Evolutionary conservation across 1,140 invertebrate genomes (phyloP).

Genomic region (Philaenus spumarius): DNA sequence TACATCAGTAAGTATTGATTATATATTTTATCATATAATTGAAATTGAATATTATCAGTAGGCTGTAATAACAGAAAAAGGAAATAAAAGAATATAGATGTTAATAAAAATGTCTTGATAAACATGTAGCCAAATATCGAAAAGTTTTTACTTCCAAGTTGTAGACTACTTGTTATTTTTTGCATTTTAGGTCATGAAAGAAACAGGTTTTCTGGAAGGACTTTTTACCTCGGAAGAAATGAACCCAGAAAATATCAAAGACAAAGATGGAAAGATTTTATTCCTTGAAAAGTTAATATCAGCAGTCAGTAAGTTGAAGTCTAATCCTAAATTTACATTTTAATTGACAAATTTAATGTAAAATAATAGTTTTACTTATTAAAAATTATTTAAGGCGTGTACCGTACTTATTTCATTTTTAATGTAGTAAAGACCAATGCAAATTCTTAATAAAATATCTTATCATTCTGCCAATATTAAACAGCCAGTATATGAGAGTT

Average conservation of each 20-base stretch:
- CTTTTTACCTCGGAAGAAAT: conserved; percentile 76
- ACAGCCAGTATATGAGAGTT: too few relatives aligned
- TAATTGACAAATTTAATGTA: too few relatives aligned
- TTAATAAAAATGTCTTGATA: not conserved
- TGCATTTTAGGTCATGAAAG: conserved; percentile 63
- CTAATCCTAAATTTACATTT: too few relatives aligned
- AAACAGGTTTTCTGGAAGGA: conserved; percentile 78
- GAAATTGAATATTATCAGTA: not conserved
- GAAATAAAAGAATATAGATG: conserved; percentile 2
- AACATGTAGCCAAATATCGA: not conserved
- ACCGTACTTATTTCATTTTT: too few relatives aligned
- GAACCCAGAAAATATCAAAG: conserved; percentile 82
- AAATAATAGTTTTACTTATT: too few relatives aligned
- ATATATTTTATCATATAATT: not conserved
- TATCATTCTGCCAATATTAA: too few relatives aligned
- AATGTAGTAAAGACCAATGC: too few relatives aligned
- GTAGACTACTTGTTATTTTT: too few relatives aligned
- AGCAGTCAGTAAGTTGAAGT: conserved; percentile 74
- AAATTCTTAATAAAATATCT: too few relatives aligned
- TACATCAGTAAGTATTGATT: conserved; percentile 55
- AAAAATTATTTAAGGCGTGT: too few relatives aligned
- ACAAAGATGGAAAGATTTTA: conserved; percentile 78
- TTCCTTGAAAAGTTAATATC: conserved; percentile 89
- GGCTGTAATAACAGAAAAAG: not conserved
- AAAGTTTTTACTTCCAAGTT: conserved; percentile 4